Evolutionary conservation across 2,888 invertebrate genomes (phyloP), one percentile per base, ranked within the genome.

Genomic region (Caradrina kadenii): DNA sequence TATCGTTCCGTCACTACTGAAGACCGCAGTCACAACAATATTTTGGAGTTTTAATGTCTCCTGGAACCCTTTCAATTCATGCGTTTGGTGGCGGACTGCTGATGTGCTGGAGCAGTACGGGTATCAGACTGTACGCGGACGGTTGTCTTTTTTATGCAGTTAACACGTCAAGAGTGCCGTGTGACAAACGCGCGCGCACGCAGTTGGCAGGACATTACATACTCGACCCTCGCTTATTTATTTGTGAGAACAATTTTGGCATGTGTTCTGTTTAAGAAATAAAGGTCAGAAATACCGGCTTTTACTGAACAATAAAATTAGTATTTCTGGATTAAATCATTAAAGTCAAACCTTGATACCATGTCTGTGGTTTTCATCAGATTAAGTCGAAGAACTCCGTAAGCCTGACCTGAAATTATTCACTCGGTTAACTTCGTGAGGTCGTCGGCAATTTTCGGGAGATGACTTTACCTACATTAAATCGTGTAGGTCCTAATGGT

Each of bases 401-500:
- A 6, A 52, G 35, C n/a, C 59, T 26, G 52, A 60, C 65, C 50
- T 35, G 35, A 66, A 76, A 72, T 71, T 75, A 75, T 71, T 82
- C 82, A 82, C 63, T 71, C 66, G 68, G 81, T 64, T 75, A 80
- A 83, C 70, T 80, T 73, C 68, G 81, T 58, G 68, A 62, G 69
- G 77, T 69, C 54, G 74, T 68, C 67, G 73, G 59, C 62, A 75
- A 77, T 82, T 77, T 72, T 69, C 77, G 56, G 62, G 56, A 69
- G 69, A 79, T 76, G 82, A 55, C 71, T 73, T 49, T 63, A 70
- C 80, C 75, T 79, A 79, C 71, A 83, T 80, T 73, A 82, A 80
- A 70, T 82, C 61, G 74, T 73, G 63, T 74, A 60, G 69, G 67
- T 69, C 71, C 62, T 76, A 82, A 82, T 76, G 74, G 80, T 52